These are phyloP conservation scores for Paguma larvata DNA, from an alignment of 2,797 vertebrate genomes.

Conservation along the genomic window DNA sequence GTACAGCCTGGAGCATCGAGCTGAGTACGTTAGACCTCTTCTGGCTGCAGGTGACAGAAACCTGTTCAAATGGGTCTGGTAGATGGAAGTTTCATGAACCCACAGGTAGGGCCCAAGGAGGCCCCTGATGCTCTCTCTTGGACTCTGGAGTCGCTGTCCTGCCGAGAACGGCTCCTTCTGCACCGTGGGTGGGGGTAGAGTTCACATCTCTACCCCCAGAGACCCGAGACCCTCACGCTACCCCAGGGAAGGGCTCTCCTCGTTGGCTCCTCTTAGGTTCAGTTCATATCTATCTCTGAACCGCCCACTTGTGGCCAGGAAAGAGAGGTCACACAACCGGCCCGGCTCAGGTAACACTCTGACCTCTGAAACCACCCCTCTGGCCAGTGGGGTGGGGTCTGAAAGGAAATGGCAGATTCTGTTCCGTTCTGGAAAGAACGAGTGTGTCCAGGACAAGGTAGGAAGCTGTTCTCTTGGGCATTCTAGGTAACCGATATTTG, in stretches of 20 bases:
- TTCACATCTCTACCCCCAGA: background rate
- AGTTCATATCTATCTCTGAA: background rate
- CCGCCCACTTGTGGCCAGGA: accelerated
- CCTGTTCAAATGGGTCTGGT: background rate
- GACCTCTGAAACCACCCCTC: background rate
- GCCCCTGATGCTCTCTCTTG: background rate
- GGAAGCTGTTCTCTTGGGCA: background rate
- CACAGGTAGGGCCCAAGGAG: background rate
- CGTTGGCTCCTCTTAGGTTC: background rate
- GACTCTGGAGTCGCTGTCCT: background rate
- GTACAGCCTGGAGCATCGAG: background rate
- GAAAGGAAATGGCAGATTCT: background rate
- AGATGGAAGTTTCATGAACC: background rate
- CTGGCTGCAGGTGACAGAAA: conserved; percentile 29
- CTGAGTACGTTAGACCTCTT: background rate
- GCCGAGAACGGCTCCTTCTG: background rate
- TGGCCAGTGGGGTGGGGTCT: background rate
- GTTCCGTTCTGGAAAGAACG: background rate
- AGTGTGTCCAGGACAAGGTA: background rate
- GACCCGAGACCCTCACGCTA: background rate
- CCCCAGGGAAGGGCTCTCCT: background rate
- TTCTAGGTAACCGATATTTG: background rate
- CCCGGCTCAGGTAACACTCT: background rate
- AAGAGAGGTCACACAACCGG: background rate
- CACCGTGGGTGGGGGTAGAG: background rate